Evolutionary conservation across 2,113 vertebrate species (phyloP).

Genomic region (Alethe castanea): DNA sequence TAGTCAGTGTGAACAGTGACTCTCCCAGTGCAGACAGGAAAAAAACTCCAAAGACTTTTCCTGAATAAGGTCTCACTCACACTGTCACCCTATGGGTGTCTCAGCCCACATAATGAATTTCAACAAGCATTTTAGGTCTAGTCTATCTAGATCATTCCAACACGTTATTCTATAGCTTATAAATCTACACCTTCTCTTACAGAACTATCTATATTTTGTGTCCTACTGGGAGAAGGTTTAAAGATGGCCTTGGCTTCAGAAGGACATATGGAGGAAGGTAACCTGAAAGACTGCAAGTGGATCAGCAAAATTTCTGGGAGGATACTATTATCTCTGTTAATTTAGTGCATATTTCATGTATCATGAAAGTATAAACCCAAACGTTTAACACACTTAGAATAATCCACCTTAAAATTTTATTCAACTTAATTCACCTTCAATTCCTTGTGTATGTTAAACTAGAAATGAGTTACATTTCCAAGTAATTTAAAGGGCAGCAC

Average conservation of each 20-base stretch:
- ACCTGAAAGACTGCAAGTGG: neutral
- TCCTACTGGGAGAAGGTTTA: neutral
- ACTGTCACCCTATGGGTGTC: neutral
- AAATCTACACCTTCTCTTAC: neutral
- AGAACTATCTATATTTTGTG: neutral
- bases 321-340: neutral
- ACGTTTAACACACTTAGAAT: neutral
- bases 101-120: neutral
- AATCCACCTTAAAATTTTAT: neutral
- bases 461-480: neutral
- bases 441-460: neutral
- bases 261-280: neutral
- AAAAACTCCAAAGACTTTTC: neutral
- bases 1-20: rapidly evolving
- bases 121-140: neutral
- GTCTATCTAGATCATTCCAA: neutral
- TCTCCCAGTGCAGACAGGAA: neutral
- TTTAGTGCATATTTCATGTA: neutral
- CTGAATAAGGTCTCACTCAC: neutral
- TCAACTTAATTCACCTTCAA: neutral
- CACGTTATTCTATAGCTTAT: neutral
- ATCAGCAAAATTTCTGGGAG: neutral
- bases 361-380: neutral
- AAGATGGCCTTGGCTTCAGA: neutral
- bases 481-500: neutral